Conservation (phyloP, 2,888 invertebrate genomes). For the Rhamphomyia laevipes region DNA sequence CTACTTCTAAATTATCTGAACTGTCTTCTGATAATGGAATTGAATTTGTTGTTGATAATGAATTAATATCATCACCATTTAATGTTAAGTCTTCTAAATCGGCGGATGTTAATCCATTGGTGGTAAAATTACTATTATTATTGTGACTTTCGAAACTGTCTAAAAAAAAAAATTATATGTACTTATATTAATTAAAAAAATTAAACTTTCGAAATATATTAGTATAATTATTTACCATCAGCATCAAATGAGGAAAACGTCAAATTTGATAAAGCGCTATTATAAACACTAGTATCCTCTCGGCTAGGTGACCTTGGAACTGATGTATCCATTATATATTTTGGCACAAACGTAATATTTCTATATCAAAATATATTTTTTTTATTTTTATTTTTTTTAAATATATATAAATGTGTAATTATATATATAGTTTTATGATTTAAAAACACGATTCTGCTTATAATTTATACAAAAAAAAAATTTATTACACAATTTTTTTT, state of each 20-base stretch:
- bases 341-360: not conserved
- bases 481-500: no score
- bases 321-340: not conserved
- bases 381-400: no score
- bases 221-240: constrained; percentile 21
- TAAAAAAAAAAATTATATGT: constrained; percentile 12
- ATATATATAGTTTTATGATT: no score
- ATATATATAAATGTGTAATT: no score
- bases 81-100: constrained; percentile 22
- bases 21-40: constrained; percentile 21
- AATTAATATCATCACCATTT: constrained; percentile 17
- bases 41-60: constrained; percentile 18
- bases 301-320: not conserved
- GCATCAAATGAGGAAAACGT: constrained; percentile 27
- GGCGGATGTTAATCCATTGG: constrained; percentile 14
- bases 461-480: no score
- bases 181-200: not conserved
- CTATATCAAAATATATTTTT: not conserved
- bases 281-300: constrained; percentile 24
- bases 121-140: constrained; percentile 13
- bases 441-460: no score
- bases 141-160: constrained; percentile 32
- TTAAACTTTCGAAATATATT: not conserved
- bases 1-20: constrained; percentile 32
- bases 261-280: constrained; percentile 30